A percentile compares a stretch with the other conserved stretches of the same genome.
Evolutionary conservation across 2,113 vertebrate genomes (phyloP).

Genomic region (Apus apus): DNA sequence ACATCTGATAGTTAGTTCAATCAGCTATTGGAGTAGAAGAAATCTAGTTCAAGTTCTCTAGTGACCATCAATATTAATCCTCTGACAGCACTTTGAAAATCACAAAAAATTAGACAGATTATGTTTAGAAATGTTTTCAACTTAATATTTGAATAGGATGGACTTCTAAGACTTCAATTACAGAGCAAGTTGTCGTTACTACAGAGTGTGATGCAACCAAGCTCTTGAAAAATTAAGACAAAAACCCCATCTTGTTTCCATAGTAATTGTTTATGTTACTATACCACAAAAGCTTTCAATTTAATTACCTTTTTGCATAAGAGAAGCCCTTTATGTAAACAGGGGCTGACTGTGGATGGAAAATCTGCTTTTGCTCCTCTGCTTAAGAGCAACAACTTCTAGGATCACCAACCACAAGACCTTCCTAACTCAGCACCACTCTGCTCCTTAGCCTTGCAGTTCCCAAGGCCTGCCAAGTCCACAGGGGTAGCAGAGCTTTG

Average conservation of each 20-base stretch:
- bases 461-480: neutral
- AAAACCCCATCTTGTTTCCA: neutral
- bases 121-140: neutral
- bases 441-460: neutral
- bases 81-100: neutral
- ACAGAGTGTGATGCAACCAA: neutral
- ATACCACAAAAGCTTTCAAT: neutral
- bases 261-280: neutral
- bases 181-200: neutral
- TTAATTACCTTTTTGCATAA: neutral
- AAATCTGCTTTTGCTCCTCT: neutral
- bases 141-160: neutral
- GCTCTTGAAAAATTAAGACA: neutral
- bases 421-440: neutral
- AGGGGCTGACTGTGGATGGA: neutral
- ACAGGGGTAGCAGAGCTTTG: neutral
- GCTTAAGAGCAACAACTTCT: neutral
- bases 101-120: neutral
- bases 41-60: neutral
- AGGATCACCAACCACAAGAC: neutral
- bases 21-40: neutral
- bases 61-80: neutral
- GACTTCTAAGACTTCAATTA: neutral
- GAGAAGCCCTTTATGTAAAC: neutral
- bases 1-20: neutral